Percentiles rank a stretch among this genome's conserved stretches.
Evolutionary conservation across 2,797 vertebrate species (phyloP).

Genomic region (Carduelis carduelis): DNA sequence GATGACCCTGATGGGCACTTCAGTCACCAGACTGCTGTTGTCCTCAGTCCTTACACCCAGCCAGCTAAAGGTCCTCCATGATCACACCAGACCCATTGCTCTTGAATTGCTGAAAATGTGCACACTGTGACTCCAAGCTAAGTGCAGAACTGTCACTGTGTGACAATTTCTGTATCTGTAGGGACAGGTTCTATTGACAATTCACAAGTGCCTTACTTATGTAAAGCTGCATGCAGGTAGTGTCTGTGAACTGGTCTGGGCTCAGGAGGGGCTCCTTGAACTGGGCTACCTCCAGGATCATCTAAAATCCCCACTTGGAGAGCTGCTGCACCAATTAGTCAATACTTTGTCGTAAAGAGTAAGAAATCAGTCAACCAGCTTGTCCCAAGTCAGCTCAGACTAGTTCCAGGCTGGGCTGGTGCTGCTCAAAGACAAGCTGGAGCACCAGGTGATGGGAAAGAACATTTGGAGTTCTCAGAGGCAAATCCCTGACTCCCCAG

Average conservation of each 20-base stretch:
- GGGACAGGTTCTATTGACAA: fast-evolving
- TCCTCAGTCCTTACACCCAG: not conserved
- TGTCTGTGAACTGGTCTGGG: not conserved
- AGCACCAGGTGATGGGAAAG: not conserved
- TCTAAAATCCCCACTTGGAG: not conserved
- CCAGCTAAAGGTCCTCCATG: not conserved
- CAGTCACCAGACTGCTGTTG: not conserved
- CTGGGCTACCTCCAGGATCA: fast-evolving
- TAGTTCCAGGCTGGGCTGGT: not conserved
- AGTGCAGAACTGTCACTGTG: too few relatives aligned
- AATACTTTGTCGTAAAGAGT: not conserved
- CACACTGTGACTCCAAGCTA: not conserved
- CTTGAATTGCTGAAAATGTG: fast-evolving
- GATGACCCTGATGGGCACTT: not conserved
- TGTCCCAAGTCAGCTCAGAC: not conserved
- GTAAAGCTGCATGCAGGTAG: not conserved
- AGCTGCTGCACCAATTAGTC: not conserved
- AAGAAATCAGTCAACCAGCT: not conserved
- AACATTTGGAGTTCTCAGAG: not conserved
- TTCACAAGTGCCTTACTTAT: not conserved
- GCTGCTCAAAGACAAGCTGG: not conserved
- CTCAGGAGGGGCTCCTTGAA: not conserved
- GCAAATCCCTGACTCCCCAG: not conserved
- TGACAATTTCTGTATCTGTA: not conserved
- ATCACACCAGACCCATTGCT: not conserved